Base-by-base conservation (phyloP, 1,140 invertebrate genomes). In the Neomicropteryx cornuta region DNA sequence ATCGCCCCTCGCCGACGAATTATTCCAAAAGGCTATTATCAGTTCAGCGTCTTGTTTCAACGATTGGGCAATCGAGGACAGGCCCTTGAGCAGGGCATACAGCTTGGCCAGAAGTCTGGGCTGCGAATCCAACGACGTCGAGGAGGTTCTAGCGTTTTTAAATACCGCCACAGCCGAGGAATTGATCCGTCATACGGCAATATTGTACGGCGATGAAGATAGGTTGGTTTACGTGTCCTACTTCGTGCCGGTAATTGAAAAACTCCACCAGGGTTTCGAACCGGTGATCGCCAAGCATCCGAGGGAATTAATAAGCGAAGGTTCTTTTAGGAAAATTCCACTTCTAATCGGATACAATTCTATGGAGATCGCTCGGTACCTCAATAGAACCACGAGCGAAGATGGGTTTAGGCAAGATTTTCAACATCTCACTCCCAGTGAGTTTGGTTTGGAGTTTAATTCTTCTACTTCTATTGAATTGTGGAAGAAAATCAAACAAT, bases 31-130 rank as follows among this genome's bases (percentile, higher is more conserved):
- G 39, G 77, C 68, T 0, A 76, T 82, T 21, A 52, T 73, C 5
- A 72, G 79, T 62, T 79, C 79, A 44, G 83, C 83, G 0, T 73
- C 72, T 6, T 73, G 76, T 0, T 53, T 82, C 4, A 71, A 70
- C 49, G 60, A 70, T 27, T 81, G 76, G 73, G 66, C 69, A 1
- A 51, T 50, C n/a, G 29, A 19, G 13, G 55, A 66, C 38, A 49
- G 49, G 10, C 60, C 62, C 1, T 14, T 64, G 0, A 45, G 60
- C n/a, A 58, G 62, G 21, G 62, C 66, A 2, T 53, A 48, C 20
- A 39, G 41, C 16, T 33, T 68, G 8, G 60, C 58, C 0, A 44
- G 55, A 13, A 30, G 43, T 2, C 32, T 65, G 13, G 58, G 61
- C 1, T 57, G 55, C 23, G 60, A 66, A 28, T 49, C 55, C 0